Evolutionary conservation across 2,113 vertebrate genomes (phyloP).

Genomic region (Tupaia tana): DNA sequence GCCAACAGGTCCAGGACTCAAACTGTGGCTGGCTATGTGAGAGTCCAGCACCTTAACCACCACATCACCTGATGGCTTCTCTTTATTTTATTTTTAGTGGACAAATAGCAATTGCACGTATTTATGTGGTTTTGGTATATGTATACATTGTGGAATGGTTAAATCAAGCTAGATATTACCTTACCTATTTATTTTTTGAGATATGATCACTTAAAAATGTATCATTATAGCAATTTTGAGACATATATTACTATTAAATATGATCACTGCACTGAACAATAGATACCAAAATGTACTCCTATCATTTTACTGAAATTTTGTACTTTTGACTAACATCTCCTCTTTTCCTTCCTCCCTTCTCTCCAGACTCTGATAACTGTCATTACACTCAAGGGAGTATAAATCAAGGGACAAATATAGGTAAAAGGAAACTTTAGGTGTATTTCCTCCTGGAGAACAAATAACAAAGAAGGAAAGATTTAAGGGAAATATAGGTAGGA

Average conservation of each 20-base stretch:
- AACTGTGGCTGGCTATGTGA: no score
- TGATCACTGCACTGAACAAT: neutral
- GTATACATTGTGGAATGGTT: neutral
- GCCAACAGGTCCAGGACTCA: no score
- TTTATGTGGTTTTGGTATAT: neutral
- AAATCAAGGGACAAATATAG: neutral
- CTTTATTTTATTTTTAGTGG: neutral
- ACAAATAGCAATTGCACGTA: neutral
- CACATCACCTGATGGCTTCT: no score
- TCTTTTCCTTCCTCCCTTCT: neutral
- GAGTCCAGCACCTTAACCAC: no score
- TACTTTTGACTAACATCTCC: neutral
- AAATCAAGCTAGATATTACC: neutral
- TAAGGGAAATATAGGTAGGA: neutral
- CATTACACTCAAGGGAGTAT: neutral
- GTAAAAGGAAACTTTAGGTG: neutral
- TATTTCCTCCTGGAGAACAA: neutral
- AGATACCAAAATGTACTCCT: neutral
- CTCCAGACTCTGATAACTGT: neutral
- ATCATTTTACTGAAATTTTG: neutral
- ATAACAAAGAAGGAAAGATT: neutral
- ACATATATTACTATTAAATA: neutral
- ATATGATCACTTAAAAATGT: neutral
- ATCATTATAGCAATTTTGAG: neutral
- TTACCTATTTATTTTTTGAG: neutral